phyloP scores from a whole-genome alignment of 2,113 vertebrate genomes.

The Arothron firmamentum region DNA sequence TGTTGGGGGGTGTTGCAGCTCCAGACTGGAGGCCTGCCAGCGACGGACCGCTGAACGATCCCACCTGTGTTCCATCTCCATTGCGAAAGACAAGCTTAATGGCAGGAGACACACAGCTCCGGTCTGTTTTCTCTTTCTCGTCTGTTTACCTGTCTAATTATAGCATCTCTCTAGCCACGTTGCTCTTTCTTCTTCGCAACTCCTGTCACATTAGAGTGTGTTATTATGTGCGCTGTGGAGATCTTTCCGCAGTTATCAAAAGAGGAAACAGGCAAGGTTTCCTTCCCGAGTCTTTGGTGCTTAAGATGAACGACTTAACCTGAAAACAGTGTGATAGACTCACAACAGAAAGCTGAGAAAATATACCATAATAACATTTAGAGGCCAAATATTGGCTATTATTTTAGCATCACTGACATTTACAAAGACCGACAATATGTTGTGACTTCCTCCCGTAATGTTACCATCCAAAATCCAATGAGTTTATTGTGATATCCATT shows the following conservation, averaged over 20 bases:
- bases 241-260: slow-evolving; percentile 22
- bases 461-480: no score
- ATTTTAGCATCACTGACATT: no score
- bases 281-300: slow-evolving; percentile 1
- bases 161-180: slow-evolving; percentile 8
- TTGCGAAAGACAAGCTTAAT: slow-evolving; percentile 31
- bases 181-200: slow-evolving; percentile 30
- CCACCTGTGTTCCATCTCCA: slow-evolving; percentile 32
- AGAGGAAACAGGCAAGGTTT: slow-evolving; percentile 26
- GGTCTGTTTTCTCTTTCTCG: neutral
- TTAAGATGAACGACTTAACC: slow-evolving; percentile 17
- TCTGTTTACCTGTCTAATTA: slow-evolving; percentile 15
- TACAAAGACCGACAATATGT: no score
- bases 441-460: no score
- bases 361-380: neutral
- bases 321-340: neutral
- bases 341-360: neutral
- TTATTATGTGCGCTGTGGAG: slow-evolving; percentile 28
- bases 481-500: no score
- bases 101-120: slow-evolving; percentile 15
- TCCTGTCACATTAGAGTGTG: slow-evolving; percentile 33
- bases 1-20: neutral
- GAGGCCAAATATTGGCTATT: no score
- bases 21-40: slow-evolving; percentile 12
- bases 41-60: slow-evolving; percentile 25